These are phyloP conservation scores for Enteromius viviparus DNA, from an alignment of 2,797 vertebrate species.

Conservation along the genomic window DNA sequence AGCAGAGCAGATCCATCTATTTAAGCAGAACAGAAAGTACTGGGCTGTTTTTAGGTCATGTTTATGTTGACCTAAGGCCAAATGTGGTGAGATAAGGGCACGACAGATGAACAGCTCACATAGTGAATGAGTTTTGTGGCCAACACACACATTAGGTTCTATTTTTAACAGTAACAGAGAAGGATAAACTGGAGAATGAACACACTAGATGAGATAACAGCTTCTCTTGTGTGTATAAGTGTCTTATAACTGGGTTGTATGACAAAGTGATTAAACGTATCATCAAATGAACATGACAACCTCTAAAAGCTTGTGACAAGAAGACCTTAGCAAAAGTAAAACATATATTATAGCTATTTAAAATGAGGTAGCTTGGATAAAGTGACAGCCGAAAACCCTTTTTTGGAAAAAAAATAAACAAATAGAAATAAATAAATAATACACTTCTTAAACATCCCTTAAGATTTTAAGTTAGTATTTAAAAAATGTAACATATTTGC, in stretches of 20 bases:
- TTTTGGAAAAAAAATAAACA: background rate
- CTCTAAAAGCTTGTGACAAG: background rate
- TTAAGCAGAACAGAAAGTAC: conserved; percentile 20
- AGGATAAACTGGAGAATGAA: conserved; percentile 14
- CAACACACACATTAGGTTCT: background rate
- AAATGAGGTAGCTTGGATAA: background rate
- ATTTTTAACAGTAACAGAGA: conserved; percentile 23
- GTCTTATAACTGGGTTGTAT: background rate
- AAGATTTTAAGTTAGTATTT: background rate
- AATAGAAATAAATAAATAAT: background rate
- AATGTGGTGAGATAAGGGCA: conserved; percentile 8
- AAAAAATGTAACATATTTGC: background rate
- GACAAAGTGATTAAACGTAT: background rate
- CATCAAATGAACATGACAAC: background rate
- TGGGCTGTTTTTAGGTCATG: background rate
- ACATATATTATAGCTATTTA: background rate
- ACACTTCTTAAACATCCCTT: too few species aligned
- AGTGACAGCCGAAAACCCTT: background rate
- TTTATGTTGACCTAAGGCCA: conserved; percentile 18
- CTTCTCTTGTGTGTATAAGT: background rate
- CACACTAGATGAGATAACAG: background rate
- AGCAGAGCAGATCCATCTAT: background rate
- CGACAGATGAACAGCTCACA: conserved; percentile 4
- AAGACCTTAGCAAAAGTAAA: background rate
- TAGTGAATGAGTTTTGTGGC: background rate